Evolutionary conservation across 1,140 invertebrate genomes (phyloP), one percentile per base, ranked within the genome.

Genomic region (Hormaphis cornu): DNA sequence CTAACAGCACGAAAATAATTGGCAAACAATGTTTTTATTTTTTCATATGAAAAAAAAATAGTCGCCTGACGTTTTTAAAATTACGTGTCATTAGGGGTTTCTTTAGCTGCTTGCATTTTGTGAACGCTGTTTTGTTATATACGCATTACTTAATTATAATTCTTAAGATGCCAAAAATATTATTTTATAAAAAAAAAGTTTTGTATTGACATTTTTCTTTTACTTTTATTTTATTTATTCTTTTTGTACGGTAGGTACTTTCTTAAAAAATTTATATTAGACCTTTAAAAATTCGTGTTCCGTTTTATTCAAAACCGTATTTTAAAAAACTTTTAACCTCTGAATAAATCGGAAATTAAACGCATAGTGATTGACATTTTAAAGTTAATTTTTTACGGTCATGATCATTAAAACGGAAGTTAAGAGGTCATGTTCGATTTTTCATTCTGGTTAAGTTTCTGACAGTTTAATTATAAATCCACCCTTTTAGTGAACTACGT

Each of bases 401-500:
- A 44, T 12, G 42, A 46, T 61, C 42, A 26, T 61, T 61, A 61
- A 61, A 61, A 28, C n/a, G 16, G 14, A 18, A 61, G n/a, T 61
- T 16, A 61, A 59, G 26, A 44, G 14, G 22, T 30, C 46, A 58
- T 58, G 33, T 58, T 58, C 54, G 33, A 58, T 56, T 40, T 58
- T 24, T 16, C 54, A 40, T 58, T 58, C 35, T 16, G 7, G 12
- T 58, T 58, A 58, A 58, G 54, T 58, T 58, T 58, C 16, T 58
- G 54, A 58, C 54, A 58, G 54, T 40, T 58, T 58, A 58, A 58
- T 58, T 58, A 58, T 58, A 58, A 58, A 24, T 4, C 54, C 20
- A 16, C 35, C 22, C 30, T 22, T 33, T 40, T 40, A 24, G 18
- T 37, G 20, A 58, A 58, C 24, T 30, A 56, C n/a, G n/a, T 58